Percentiles rank a stretch among this genome's conserved stretches.
Evolutionary conservation across 2,113 vertebrate species (phyloP).

Genomic region (Gymnogyps californianus): DNA sequence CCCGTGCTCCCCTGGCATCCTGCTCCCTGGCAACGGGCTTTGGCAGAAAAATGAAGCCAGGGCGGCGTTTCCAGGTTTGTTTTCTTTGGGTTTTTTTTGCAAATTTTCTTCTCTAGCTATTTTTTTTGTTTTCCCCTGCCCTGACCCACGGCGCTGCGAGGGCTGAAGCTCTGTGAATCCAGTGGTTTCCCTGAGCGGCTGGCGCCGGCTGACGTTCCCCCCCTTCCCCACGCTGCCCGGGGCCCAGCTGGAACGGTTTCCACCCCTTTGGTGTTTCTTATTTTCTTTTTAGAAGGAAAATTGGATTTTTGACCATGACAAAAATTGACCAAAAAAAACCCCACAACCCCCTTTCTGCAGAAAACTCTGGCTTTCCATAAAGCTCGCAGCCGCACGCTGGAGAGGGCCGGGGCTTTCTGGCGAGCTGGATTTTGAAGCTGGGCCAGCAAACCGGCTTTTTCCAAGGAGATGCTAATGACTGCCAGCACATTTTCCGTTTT

Average conservation of each 20-base stretch:
- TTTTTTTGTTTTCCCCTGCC: too few species aligned
- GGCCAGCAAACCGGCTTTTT: neutral
- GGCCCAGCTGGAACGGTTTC: neutral
- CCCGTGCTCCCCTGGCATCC: fast-evolving
- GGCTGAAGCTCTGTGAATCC: neutral
- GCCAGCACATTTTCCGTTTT: neutral
- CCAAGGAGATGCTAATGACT: neutral
- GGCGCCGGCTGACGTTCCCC: neutral
- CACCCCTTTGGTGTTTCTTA: neutral
- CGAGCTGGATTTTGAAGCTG: neutral
- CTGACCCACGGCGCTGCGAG: fast-evolving
- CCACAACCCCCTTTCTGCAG: neutral
- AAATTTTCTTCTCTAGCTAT: neutral
- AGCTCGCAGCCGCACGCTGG: fast-evolving
- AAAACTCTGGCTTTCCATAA: neutral
- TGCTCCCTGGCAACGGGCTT: neutral
- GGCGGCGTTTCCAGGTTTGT: neutral
- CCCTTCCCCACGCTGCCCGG: fast-evolving
- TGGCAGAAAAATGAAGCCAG: neutral
- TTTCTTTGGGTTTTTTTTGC: neutral
- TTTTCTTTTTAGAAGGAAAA: neutral
- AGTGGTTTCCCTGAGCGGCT: neutral
- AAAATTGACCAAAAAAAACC: neutral
- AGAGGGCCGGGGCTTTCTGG: neutral
- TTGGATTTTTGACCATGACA: neutral